Percentiles rank a stretch among this genome's conserved stretches.
phyloP scores from a whole-genome alignment of 2,113 vertebrate genomes.

The Erythrocercus mccallii region DNA sequence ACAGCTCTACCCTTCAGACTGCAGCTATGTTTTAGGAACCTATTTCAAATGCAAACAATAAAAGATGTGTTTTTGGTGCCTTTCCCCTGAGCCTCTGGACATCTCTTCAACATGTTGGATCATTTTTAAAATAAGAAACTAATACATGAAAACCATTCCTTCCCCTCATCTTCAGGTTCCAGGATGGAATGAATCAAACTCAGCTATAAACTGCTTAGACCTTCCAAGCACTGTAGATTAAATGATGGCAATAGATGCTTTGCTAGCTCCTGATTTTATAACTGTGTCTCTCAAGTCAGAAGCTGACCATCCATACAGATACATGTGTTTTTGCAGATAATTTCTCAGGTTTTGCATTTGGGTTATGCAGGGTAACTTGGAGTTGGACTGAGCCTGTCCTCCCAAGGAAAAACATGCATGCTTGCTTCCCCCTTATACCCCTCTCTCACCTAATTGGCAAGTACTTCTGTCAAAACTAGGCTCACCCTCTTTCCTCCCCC shows the following conservation, averaged over 20 bases:
- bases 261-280: conserved; percentile 44
- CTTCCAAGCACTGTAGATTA: conserved; percentile 37
- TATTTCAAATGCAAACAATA: neutral
- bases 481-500: neutral
- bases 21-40: neutral
- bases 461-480: neutral
- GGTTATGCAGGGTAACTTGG: neutral
- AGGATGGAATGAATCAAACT: conserved; percentile 30
- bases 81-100: neutral
- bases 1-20: neutral
- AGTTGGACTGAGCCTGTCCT: neutral
- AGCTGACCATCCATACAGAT: conserved; percentile 28
- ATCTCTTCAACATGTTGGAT: conserved; percentile 17
- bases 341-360: conserved; percentile 34
- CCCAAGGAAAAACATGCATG: conserved; percentile 7
- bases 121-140: conserved; percentile 52
- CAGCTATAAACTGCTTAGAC: conserved; percentile 25
- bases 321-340: conserved; percentile 40
- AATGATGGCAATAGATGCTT: conserved; percentile 9
- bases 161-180: neutral
- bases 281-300: conserved; percentile 28
- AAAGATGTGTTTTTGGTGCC: neutral
- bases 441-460: neutral
- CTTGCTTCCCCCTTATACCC: neutral
- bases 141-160: conserved; percentile 15